Evolutionary conservation across 2,113 vertebrate genomes (phyloP).

Genomic region (Peromyscus californicus): DNA sequence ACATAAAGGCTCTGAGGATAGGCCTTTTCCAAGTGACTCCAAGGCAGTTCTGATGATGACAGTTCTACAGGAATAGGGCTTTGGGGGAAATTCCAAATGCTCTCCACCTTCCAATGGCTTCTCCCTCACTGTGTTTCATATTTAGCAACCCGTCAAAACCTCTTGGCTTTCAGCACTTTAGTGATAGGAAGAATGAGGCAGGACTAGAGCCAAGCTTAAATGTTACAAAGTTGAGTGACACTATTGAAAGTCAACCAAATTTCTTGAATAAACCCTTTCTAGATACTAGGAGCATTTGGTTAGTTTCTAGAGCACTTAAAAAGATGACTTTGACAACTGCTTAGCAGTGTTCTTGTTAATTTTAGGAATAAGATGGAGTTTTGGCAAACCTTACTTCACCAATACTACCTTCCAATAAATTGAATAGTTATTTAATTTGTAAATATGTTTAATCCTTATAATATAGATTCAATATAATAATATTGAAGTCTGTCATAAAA

Average conservation of each 20-base stretch:
- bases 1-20: neutral
- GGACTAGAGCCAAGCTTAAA: neutral
- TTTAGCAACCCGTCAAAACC: neutral
- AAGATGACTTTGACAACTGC: constrained; percentile 15
- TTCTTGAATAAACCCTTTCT: constrained; percentile 1
- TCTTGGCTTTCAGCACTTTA: neutral
- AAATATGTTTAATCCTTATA: constrained; percentile 47
- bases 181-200: neutral
- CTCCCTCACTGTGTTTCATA: neutral
- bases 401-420: neutral
- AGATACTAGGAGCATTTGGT: neutral
- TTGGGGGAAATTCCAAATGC: neutral
- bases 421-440: constrained; percentile 50
- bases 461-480: neutral
- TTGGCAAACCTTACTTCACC: constrained; percentile 33
- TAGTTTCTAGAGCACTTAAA: constrained; percentile 36
- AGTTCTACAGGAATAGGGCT: neutral
- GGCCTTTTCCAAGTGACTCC: neutral
- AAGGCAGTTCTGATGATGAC: neutral
- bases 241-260: neutral
- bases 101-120: neutral
- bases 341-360: constrained; percentile 15
- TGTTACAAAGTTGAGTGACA: neutral
- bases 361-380: neutral
- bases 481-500: constrained; percentile 36